Evolutionary conservation across 2,113 vertebrate species (phyloP), one percentile per base, ranked within the genome.

Genomic region (Ophiodon elongatus): DNA sequence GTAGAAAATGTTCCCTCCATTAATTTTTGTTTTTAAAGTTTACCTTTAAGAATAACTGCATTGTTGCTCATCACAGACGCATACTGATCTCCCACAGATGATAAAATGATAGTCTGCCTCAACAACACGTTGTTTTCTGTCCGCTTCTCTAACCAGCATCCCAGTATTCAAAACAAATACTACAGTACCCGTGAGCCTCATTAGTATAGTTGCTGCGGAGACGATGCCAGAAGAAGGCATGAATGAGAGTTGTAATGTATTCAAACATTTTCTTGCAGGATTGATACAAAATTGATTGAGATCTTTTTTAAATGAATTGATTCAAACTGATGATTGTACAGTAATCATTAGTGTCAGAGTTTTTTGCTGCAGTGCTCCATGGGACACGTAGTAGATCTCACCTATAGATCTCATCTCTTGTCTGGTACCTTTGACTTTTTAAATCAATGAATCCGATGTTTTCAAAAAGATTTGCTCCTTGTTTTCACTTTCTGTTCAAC

Each of bases 231-330:
- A 25, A 2, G 17, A 72, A 39, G n/a, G 6, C 25, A 29, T 67
- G 35, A 67, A 56, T 56, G 45, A 54, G 35, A 43, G 35, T 37
- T 50, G 4, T 33, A 33, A 33, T n/a, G 4, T 76, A 19, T 27
- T 37, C 2, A 39, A 76, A 54, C 29, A 54, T 35, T n/a, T 56
- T 66, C 17, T 52, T 14, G 13, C 8, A 19, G 33, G 33, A 29
- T 66, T 31, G n/a, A 56, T 56, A 25, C 23, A 27, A 64, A 64
- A 73, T 45, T 35, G 45, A 64, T 75, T 29, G 14, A 50, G 27
- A 64, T 54, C 10, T 39, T 35, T 23, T 17, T 14, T 27, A 66
- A 23, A 45, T 11, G 27, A 59, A 59, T 31, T 2, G 4, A 73
- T 57, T 57, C 27, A n/a, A 60, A 10, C 25, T 6, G 6, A 41